Conservation (phyloP, 2,888 invertebrate genomes). For the Ceraclea dissimilis region DNA sequence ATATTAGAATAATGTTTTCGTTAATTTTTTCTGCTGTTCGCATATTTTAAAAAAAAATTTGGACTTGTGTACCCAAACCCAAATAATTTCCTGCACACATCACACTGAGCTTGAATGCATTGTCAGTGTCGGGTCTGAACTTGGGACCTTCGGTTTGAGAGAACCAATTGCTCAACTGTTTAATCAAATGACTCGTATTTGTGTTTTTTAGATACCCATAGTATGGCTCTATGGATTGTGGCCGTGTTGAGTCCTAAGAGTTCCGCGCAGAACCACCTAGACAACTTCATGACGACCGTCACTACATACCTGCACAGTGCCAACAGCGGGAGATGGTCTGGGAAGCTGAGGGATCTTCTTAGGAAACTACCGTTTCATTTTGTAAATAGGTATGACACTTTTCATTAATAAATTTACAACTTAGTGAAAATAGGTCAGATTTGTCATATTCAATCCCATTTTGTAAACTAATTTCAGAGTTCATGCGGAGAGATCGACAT, state of each 20-base stretch:
- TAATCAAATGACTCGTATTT: neutral
- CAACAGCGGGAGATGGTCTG: conserved; percentile 76
- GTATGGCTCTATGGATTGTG: conserved; percentile 53
- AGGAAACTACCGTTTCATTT: conserved; percentile 62
- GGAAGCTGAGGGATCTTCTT: conserved; percentile 58
- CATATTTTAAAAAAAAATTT: too few relatives aligned
- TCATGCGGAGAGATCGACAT: conserved; percentile 56
- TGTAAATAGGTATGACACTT: conserved; percentile 42
- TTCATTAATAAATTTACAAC: neutral
- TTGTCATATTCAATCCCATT: conserved; percentile 9
- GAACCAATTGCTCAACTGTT: too few relatives aligned
- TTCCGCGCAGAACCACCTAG: conserved; percentile 61
- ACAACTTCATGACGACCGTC: conserved; percentile 71
- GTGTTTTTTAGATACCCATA: conserved; percentile 34
- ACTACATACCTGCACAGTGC: conserved; percentile 88
- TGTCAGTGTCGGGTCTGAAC: too few relatives aligned
- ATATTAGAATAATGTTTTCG: too few relatives aligned
- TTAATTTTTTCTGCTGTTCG: too few relatives aligned
- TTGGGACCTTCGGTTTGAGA: too few relatives aligned
- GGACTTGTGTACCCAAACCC: too few relatives aligned
- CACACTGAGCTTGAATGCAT: too few relatives aligned
- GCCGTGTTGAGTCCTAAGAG: conserved; percentile 60
- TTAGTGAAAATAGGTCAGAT: too few relatives aligned
- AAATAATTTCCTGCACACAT: too few relatives aligned
- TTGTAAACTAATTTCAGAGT: conserved; percentile 38